Conservation (phyloP, 53 echinoderm and acorn worm genomes). For the Temnopleurus reevesii region DNA sequence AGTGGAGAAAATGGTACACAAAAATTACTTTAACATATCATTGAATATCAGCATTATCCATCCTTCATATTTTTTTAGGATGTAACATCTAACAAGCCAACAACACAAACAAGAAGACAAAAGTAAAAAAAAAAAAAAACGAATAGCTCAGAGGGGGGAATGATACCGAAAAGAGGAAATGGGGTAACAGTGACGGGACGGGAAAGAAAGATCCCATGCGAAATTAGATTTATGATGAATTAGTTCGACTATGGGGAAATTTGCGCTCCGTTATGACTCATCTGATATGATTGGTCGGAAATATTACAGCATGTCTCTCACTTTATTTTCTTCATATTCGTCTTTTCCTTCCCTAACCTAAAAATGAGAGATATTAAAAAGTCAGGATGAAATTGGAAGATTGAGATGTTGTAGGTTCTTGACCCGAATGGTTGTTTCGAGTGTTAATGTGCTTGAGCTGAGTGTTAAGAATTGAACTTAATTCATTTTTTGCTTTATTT, state of each 20-base stretch:
- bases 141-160: neutral
- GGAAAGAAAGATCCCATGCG: neutral
- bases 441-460: too few species aligned
- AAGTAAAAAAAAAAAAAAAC: neutral
- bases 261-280: conserved; percentile 34
- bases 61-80: too few species aligned
- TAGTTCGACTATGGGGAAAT: conserved; percentile 34
- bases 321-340: neutral
- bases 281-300: conserved; percentile 6
- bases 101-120: neutral
- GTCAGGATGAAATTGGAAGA: too few species aligned
- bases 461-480: too few species aligned
- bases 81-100: too few species aligned
- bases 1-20: neutral
- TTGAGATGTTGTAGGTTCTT: too few species aligned
- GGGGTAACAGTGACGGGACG: neutral
- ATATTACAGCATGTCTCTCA: conserved; percentile 31
- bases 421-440: too few species aligned
- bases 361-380: neutral
- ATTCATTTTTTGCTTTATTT: too few species aligned
- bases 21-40: neutral
- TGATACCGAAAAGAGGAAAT: neutral
- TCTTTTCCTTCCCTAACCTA: neutral
- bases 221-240: conserved; percentile 53
- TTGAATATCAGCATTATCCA: too few species aligned